Percentiles rank a stretch among this genome's conserved stretches.
These are phyloP conservation scores for Nasonia longicornis DNA, from an alignment of 1,140 invertebrate species.

Conservation along the genomic window DNA sequence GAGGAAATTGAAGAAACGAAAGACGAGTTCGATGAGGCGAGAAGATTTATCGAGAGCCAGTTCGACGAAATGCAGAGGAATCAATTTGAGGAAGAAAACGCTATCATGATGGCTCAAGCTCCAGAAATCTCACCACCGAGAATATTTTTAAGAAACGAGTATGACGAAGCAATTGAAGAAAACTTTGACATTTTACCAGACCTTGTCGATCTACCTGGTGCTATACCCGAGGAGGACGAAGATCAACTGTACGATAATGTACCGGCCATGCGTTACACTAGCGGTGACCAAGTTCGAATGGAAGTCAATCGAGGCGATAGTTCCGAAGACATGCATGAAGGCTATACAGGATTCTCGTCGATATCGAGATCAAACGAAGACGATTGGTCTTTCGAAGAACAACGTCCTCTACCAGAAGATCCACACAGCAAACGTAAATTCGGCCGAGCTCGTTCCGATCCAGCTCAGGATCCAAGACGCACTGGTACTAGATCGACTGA, in stretches of 20 bases:
- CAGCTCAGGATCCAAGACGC: constrained; percentile 50
- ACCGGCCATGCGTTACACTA: constrained; percentile 64
- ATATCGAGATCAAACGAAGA: constrained; percentile 57
- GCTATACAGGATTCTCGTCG: constrained; percentile 57
- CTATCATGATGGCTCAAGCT: constrained; percentile 35
- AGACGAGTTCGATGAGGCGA: constrained; percentile 60
- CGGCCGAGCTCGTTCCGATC: constrained; percentile 58
- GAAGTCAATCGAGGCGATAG: constrained; percentile 61
- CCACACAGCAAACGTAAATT: constrained; percentile 49
- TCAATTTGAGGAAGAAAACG: constrained; percentile 5
- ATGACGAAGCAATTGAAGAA: constrained; percentile 60
- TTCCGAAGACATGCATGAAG: constrained; percentile 66
- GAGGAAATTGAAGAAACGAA: constrained; percentile 43
- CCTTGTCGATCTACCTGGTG: constrained; percentile 54
- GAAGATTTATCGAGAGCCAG: constrained; percentile 62
- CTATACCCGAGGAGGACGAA: constrained; percentile 65
- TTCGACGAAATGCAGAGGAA: constrained; percentile 56
- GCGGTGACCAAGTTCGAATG: constrained; percentile 59
- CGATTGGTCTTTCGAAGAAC: constrained; percentile 63
- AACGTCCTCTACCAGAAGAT: constrained; percentile 45
- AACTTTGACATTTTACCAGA: constrained; percentile 57
- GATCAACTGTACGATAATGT: constrained; percentile 66
- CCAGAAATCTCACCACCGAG: constrained; percentile 58
- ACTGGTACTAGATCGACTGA: constrained; percentile 63
- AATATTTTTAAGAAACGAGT: constrained; percentile 59